Evolutionary conservation across 1,140 invertebrate species (phyloP).

Genomic region (Rhizoglyphus robini): DNA sequence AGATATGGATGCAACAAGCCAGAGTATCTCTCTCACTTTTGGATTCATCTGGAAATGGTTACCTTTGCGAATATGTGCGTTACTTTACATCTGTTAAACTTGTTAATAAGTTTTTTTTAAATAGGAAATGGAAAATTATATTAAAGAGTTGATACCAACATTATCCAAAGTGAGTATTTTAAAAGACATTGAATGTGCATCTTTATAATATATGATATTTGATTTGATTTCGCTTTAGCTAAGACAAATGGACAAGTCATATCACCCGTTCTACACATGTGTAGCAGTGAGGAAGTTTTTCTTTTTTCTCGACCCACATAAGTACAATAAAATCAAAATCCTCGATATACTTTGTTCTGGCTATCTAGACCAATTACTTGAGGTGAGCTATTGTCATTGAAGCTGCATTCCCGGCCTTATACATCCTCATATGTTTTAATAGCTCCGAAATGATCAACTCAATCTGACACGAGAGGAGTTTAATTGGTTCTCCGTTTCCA

Average conservation of each 20-base stretch:
- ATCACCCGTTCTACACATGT: constrained; percentile 90
- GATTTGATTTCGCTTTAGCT: constrained; percentile 35
- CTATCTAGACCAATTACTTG: constrained; percentile 78
- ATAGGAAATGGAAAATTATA: constrained; percentile 87
- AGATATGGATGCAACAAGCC: constrained; percentile 85
- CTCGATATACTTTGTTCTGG: constrained; percentile 77
- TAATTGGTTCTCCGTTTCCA: constrained; percentile 90
- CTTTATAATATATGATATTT: constrained; percentile 16
- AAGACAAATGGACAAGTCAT: constrained; percentile 76
- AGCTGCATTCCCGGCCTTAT: too few species aligned
- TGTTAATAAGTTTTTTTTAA: constrained; percentile 20
- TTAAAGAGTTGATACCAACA: constrained; percentile 78
- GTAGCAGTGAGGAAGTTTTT: constrained; percentile 88
- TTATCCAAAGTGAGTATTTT: constrained; percentile 50
- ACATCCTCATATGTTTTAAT: neutral
- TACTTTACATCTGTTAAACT: constrained; percentile 9
- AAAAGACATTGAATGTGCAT: neutral
- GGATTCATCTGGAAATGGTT: constrained; percentile 81
- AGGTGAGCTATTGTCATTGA: constrained; percentile 40
- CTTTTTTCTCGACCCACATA: constrained; percentile 80
- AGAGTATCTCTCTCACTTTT: constrained; percentile 80
- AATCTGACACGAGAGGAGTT: constrained; percentile 64
- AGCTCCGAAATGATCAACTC: constrained; percentile 68
- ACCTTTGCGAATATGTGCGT: constrained; percentile 65
- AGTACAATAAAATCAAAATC: constrained; percentile 74